A percentile compares a stretch with the other conserved stretches of the same genome.
Conservation (phyloP, 2,888 invertebrate genomes). For the Chaetogeoica ovagalla region DNA sequence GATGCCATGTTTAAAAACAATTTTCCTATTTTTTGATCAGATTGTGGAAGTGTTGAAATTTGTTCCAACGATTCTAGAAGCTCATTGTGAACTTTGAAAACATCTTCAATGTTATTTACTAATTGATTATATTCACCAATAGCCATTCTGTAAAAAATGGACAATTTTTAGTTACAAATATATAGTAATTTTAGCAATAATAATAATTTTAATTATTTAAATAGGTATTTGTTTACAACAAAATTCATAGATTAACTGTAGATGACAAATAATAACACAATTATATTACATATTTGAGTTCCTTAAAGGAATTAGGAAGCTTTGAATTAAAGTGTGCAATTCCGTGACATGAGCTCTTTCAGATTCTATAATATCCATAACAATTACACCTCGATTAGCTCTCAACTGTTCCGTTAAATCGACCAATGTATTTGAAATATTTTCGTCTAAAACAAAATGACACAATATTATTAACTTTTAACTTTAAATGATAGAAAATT, state of each 20-base stretch:
- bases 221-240: too few relatives aligned
- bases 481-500: background rate
- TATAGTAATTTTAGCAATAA: too few relatives aligned
- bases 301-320: conserved; percentile 85
- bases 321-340: conserved; percentile 80
- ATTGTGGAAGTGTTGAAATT: conserved; percentile 71
- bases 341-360: conserved; percentile 90
- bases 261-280: conserved; percentile 3
- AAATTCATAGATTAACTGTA: too few relatives aligned
- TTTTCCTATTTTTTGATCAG: conserved; percentile 86
- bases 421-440: conserved; percentile 52
- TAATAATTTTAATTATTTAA: too few relatives aligned
- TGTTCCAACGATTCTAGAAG: conserved; percentile 79
- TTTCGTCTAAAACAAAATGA: conserved; percentile 48
- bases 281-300: conserved; percentile 71
- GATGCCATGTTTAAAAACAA: conserved; percentile 85
- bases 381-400: conserved; percentile 80
- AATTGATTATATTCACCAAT: conserved; percentile 84
- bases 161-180: background rate
- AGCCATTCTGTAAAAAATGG: conserved; percentile 69
- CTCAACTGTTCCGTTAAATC: conserved; percentile 63
- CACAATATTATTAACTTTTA: background rate
- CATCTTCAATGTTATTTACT: conserved; percentile 85
- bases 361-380: conserved; percentile 88
- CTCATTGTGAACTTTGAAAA: conserved; percentile 81